A percentile compares a stretch with the other conserved stretches of the same genome.
phyloP scores from a whole-genome alignment of 1,140 invertebrate genomes.

The Wasmannia auropunctata region DNA sequence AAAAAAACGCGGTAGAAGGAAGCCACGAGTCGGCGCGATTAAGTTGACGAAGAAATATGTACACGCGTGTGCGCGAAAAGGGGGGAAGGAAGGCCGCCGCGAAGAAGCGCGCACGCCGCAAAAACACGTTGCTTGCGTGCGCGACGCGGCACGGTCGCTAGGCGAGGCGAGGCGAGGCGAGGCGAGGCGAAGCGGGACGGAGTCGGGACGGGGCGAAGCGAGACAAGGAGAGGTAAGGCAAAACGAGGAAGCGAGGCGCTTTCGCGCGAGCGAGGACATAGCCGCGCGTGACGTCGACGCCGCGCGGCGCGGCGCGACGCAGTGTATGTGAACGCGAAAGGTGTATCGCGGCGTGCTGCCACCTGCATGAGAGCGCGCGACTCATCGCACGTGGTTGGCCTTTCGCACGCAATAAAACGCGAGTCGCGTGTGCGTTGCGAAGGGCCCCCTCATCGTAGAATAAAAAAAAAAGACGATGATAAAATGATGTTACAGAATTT shows the following conservation, averaged over 20 bases:
- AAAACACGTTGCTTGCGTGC: slow-evolving; percentile 49
- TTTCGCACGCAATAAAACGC: slow-evolving; percentile 68
- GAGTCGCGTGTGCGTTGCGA: slow-evolving; percentile 59
- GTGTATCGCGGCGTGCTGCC: slow-evolving; percentile 67
- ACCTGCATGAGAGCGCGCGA: slow-evolving; percentile 64
- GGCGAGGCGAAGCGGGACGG: not conserved
- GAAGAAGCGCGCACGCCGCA: slow-evolving; percentile 57
- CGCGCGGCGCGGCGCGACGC: too few relatives aligned
- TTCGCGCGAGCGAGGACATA: slow-evolving; percentile 62
- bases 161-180: not conserved
- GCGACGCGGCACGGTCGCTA: slow-evolving; percentile 28
- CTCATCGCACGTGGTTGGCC: slow-evolving; percentile 59
- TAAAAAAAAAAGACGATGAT: not conserved
- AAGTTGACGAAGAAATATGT: slow-evolving; percentile 58
- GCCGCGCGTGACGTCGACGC: slow-evolving; percentile 8
- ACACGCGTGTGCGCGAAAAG: slow-evolving; percentile 48
- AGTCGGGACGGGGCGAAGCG: slow-evolving; percentile 34
- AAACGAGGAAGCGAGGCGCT: slow-evolving; percentile 58
- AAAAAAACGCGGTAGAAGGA: slow-evolving; percentile 35
- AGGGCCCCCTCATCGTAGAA: not conserved
- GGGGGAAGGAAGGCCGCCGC: slow-evolving; percentile 31
- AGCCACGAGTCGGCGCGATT: slow-evolving; percentile 48
- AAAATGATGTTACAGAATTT: not conserved
- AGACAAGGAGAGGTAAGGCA: slow-evolving; percentile 15
- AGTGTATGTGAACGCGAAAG: slow-evolving; percentile 3